A percentile compares a stretch with the other conserved stretches of the same genome.
Conservation (phyloP, 2,888 invertebrate species). For the Pheosia tremula region DNA sequence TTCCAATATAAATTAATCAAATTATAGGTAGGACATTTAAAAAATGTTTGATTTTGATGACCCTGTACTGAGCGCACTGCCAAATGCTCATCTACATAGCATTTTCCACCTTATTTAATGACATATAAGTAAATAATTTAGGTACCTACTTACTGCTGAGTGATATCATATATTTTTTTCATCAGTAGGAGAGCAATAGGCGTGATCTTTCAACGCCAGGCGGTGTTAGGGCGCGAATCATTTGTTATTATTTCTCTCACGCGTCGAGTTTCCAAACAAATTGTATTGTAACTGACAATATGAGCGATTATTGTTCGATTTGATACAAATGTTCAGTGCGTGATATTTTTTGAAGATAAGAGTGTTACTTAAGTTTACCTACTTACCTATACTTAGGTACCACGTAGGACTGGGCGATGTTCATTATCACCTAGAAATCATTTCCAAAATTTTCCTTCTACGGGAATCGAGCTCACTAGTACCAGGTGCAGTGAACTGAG, state of each 20-base stretch:
- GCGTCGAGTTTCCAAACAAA: conserved; percentile 81
- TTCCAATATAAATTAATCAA: no score
- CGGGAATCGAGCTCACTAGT: no score
- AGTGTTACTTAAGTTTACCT: background rate
- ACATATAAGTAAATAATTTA: conserved; percentile 23
- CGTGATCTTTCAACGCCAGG: conserved; percentile 84
- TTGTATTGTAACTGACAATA: conserved; percentile 84
- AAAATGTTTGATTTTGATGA: no score
- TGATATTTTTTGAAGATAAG: conserved; percentile 11
- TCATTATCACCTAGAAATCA: no score
- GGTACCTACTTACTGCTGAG: conserved; percentile 34
- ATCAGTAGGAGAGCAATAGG: conserved; percentile 79
- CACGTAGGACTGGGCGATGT: no score
- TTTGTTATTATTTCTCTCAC: conserved; percentile 84
- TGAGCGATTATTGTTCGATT: conserved; percentile 83
- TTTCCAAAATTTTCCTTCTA: no score
- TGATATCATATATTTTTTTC: conserved; percentile 68
- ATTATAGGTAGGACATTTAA: no score
- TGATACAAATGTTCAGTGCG: conserved; percentile 66
- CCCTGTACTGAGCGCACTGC: no score
- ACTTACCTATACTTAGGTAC: no score
- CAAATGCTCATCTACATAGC: no score
- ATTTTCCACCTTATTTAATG: conserved; percentile 10
- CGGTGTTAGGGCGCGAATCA: conserved; percentile 83
- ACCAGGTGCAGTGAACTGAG: no score